Evolutionary conservation across 2,113 vertebrate species (phyloP), one percentile per base, ranked within the genome.

Genomic region (Hippopotamus amphibius): DNA sequence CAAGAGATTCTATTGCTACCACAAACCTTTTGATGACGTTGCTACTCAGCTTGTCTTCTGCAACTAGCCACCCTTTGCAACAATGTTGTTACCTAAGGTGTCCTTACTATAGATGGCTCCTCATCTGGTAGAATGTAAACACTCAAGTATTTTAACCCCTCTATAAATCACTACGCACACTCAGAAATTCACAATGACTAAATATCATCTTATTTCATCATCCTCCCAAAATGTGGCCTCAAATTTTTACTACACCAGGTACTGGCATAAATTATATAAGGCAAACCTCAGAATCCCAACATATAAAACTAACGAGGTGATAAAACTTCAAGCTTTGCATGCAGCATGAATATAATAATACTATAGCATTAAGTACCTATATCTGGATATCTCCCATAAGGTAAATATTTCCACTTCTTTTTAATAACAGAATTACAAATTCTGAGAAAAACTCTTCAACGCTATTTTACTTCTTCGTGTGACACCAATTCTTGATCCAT

Each of bases 391-490:
- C 68, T 92, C 66, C 17, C 59, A 30, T 28, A 84, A 28, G 50
- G 79, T 76, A 89, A 80, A 65, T 33, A 88, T n/a, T 85, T 79
- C 53, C 48, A 87, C 68, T 84, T 96, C 17, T 55, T n/a, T 50
- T 53, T 79, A 63, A 69, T 68, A 74, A 48, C 1, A 57, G 26
- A 57, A 88, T 53, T 28, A 65, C 3, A 61, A 80, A 92, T 71
- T 57, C 66, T 66, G 88, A 88, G 85, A 82, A 84, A 85, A 69
- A 13, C 21, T 88, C 41, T 84, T 79, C 24, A 33, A 0, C 43
- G 59, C 74, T 61, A 24, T 95, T 93, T 95, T 21, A 74, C 81
- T 83, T 83, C 85, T 94, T 89, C 21, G 0, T 8, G 33, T 3
- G 61, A 83, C 3, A 68, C 76, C 5, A 26, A 28, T 26, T 30